phyloP scores from a whole-genome alignment of 2,888 invertebrate genomes.

The Pseudanteris insignis region DNA sequence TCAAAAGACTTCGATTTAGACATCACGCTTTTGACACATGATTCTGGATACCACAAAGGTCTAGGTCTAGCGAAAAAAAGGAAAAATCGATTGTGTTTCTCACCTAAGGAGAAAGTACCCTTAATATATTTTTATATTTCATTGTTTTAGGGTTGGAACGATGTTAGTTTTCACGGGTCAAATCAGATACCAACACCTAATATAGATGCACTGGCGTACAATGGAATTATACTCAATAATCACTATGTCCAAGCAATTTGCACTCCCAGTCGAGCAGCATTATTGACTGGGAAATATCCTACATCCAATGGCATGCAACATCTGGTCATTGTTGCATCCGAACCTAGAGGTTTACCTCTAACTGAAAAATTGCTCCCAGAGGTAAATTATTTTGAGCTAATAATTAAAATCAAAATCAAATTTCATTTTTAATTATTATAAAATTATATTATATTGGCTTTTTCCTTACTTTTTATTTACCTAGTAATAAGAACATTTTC shows the following conservation, averaged over 20 bases:
- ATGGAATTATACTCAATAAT: constrained; percentile 85
- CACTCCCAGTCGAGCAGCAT: constrained; percentile 82
- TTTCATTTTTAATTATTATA: not conserved
- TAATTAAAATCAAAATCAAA: no score
- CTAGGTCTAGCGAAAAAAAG: no score
- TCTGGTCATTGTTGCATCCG: constrained; percentile 73
- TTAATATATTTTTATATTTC: not conserved
- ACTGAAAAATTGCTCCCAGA: constrained; percentile 77
- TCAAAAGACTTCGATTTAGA: no score
- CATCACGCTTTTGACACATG: no score
- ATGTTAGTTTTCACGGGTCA: constrained; percentile 88
- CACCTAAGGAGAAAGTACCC: no score
- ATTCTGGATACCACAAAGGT: no score
- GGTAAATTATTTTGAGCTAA: no score
- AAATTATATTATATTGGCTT: not conserved
- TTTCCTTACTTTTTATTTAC: not conserved
- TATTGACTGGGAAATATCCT: constrained; percentile 87
- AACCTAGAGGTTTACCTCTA: constrained; percentile 77
- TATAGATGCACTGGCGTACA: constrained; percentile 84
- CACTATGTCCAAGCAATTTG: constrained; percentile 87
- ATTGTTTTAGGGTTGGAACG: constrained; percentile 80
- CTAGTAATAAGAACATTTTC: not conserved
- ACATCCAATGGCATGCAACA: constrained; percentile 81
- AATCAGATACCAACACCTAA: constrained; percentile 89
- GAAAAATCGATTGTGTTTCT: no score